Conservation (phyloP, 1,140 invertebrate genomes). For the Hyposmocoma kahamanoa region DNA sequence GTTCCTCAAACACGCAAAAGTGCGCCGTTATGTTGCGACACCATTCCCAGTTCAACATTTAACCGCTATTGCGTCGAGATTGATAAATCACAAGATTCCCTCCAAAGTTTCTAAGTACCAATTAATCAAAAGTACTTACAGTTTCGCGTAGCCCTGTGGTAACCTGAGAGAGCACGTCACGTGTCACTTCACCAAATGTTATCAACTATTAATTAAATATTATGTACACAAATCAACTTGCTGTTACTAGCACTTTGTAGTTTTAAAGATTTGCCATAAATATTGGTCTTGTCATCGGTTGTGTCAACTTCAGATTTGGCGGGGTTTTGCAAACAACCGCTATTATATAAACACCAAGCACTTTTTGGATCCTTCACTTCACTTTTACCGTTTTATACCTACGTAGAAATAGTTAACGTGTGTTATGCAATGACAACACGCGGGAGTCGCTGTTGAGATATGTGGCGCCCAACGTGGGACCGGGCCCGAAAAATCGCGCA, state of each 20-base stretch:
- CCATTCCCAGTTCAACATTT: background rate
- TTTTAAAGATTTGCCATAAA: background rate
- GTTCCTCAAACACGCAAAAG: background rate
- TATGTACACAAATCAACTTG: background rate
- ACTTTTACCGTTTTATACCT: background rate
- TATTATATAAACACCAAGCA: background rate
- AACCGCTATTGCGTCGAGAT: background rate
- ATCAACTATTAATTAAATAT: slow-evolving; percentile 6
- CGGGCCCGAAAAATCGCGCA: slow-evolving; percentile 6
- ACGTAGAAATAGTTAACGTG: too few relatives aligned
- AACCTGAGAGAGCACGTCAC: slow-evolving; percentile 7
- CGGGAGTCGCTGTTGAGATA: slow-evolving; percentile 15
- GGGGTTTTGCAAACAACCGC: background rate
- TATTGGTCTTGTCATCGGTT: background rate
- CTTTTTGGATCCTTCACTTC: background rate
- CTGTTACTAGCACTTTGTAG: background rate
- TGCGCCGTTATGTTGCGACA: background rate
- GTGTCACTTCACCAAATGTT: slow-evolving; percentile 21
- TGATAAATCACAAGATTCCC: too few relatives aligned
- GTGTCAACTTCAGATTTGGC: background rate
- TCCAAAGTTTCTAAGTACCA: slow-evolving; percentile 7
- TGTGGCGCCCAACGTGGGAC: slow-evolving; percentile 48
- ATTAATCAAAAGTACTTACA: slow-evolving; percentile 13
- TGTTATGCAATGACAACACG: slow-evolving; percentile 12
- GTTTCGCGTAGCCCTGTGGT: slow-evolving; percentile 5